These are phyloP conservation scores for Schizothorax lantsangensis DNA, from an alignment of 2,797 vertebrate species.

Conservation along the genomic window DNA sequence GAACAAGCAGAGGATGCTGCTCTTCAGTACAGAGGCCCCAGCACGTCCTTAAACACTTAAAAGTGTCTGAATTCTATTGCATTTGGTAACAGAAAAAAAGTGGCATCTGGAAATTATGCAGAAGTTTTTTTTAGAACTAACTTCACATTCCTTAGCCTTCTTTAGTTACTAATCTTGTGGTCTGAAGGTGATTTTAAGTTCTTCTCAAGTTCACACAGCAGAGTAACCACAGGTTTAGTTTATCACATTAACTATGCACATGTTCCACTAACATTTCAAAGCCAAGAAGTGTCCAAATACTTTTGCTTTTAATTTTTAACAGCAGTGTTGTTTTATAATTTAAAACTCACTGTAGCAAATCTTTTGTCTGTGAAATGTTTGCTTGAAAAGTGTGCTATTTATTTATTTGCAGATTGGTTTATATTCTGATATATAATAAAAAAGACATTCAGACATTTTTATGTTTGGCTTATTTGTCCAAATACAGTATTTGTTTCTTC, in stretches of 20 bases:
- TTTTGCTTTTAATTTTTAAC: not conserved
- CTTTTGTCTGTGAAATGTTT: not conserved
- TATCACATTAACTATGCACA: constrained; percentile 21
- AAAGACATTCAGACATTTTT: not conserved
- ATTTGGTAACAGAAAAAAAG: not conserved
- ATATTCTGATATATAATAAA: not conserved
- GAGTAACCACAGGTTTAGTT: not conserved
- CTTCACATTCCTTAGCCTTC: not conserved
- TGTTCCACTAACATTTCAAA: not conserved
- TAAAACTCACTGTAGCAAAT: not conserved
- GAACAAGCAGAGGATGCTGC: not conserved
- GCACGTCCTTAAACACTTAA: not conserved
- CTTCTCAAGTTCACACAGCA: not conserved
- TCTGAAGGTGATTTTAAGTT: not conserved
- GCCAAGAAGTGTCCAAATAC: not conserved
- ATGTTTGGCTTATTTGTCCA: not conserved
- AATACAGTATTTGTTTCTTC: not conserved
- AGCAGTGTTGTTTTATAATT: not conserved
- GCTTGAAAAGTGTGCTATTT: not conserved
- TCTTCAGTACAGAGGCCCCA: not conserved
- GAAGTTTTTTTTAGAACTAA: not conserved
- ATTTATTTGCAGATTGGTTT: not conserved
- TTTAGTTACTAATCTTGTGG: not conserved
- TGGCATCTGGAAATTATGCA: not conserved
- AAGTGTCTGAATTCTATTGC: not conserved